phyloP scores from a whole-genome alignment of 2,888 invertebrate species.

The Tipula confusa region DNA sequence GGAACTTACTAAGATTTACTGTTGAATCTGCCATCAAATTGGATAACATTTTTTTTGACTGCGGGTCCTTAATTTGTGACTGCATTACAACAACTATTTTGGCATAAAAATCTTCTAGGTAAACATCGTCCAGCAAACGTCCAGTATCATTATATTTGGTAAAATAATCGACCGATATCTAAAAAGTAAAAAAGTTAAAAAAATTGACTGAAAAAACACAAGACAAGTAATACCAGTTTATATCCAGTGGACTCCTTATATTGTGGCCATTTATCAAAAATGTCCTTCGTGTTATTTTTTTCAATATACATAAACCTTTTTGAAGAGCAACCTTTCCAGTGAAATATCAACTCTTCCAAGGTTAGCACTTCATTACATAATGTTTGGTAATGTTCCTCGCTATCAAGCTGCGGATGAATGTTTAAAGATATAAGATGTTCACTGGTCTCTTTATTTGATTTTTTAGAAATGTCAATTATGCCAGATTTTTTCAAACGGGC shows the following conservation, averaged over 20 bases:
- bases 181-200: not conserved
- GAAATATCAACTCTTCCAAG: not conserved
- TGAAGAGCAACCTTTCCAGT: not conserved
- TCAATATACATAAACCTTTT: not conserved
- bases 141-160: not conserved
- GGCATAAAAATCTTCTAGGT: not conserved
- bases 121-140: not conserved
- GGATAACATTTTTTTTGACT: no score
- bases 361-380: not conserved
- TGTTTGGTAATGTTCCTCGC: not conserved
- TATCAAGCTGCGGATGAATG: not conserved
- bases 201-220: not conserved
- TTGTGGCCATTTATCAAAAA: not conserved
- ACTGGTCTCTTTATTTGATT: not conserved
- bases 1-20: no score
- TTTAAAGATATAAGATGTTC: not conserved
- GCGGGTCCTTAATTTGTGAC: no score
- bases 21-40: no score
- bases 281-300: not conserved
- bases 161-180: not conserved
- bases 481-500: not conserved
- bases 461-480: not conserved
- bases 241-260: not conserved
- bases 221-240: not conserved
- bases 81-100: not conserved